Evolutionary conservation across 1,140 invertebrate species (phyloP).

Genomic region (Copidosoma floridanum): DNA sequence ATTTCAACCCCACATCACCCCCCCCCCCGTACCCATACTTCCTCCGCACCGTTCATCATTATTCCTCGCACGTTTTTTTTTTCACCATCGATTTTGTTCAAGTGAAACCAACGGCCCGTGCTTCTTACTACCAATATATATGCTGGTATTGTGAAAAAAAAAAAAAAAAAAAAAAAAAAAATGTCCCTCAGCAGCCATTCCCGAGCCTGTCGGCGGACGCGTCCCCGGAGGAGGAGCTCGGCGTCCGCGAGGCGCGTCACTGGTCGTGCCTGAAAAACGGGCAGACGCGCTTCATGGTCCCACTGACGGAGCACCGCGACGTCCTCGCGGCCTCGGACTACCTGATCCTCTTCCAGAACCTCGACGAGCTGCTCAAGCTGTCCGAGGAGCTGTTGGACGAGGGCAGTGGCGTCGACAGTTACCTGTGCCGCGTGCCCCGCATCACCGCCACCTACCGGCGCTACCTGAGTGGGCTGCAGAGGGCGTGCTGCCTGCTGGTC

Average conservation of each 20-base stretch:
- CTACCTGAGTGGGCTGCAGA: constrained; percentile 78
- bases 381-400: constrained; percentile 79
- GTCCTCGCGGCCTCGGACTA: constrained; percentile 72
- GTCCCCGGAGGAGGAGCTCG: constrained; percentile 61
- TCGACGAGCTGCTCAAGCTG: constrained; percentile 75
- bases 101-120: too few relatives aligned
- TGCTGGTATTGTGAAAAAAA: too few relatives aligned
- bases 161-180: too few relatives aligned
- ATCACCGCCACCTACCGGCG: constrained; percentile 74
- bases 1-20: constrained; percentile 19
- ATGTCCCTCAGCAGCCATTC: too few relatives aligned
- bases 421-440: constrained; percentile 69
- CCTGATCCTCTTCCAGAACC: constrained; percentile 76
- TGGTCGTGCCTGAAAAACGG: constrained; percentile 72
- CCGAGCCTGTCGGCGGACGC: constrained; percentile 57
- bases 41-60: background rate
- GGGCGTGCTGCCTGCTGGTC: constrained; percentile 77
- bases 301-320: constrained; percentile 70
- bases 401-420: constrained; percentile 71
- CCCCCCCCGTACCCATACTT: too few relatives aligned
- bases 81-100: too few relatives aligned
- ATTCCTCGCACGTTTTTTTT: too few relatives aligned
- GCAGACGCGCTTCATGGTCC: constrained; percentile 69
- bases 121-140: too few relatives aligned
- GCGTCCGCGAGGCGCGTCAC: constrained; percentile 71